Evolutionary conservation across 1,140 invertebrate species (phyloP), one percentile per base, ranked within the genome.

Genomic region (Bombus cullumanus): DNA sequence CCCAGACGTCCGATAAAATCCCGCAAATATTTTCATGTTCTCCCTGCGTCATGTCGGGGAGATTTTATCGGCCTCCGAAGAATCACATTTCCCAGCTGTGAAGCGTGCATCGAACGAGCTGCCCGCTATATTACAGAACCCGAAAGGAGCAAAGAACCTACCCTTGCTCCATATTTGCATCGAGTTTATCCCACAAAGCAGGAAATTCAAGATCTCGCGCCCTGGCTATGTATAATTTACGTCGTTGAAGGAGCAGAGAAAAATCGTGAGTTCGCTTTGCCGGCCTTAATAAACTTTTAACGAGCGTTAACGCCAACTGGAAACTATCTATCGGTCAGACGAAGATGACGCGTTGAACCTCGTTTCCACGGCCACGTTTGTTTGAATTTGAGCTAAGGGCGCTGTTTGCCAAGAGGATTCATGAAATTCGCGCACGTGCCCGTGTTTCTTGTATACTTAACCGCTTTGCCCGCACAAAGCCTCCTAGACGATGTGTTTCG

Each of bases 21-120:
- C 31, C 5, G 37, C 59, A 59, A 83, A 83, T 83, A 77, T 83
- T 83, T 83, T 83, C 74, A 76, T 76, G 62, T 64, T 22, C n/a
- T 43, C 22, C 31, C 31, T 5, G 25, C n/a, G 72, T 39, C 28
- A 34, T 34, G 39, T 28, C 15, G 25, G 59, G 31, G 15, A 18
- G 81, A 53, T 76, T 62, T 66, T 43, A 83, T 77, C 81, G 53
- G 28, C 25, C 41, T 47, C 72, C 59, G 73, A 76, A 68, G 64
- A 68, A 83, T 83, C 81, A 77, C 73, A 83, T 83, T 83, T 83
- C 41, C 43, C 41, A 47, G 37, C 18, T 28, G 71, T 28, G n/a
- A 22, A 43, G 41, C 22, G 37, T 37, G 59, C 59, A 41, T 25
- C n/a, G 41, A 28, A 13, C 28, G 31, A n/a, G 41, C 5, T 13